phyloP scores from a whole-genome alignment of 2,797 vertebrate species.

The Scolopax bukidnonensis region DNA sequence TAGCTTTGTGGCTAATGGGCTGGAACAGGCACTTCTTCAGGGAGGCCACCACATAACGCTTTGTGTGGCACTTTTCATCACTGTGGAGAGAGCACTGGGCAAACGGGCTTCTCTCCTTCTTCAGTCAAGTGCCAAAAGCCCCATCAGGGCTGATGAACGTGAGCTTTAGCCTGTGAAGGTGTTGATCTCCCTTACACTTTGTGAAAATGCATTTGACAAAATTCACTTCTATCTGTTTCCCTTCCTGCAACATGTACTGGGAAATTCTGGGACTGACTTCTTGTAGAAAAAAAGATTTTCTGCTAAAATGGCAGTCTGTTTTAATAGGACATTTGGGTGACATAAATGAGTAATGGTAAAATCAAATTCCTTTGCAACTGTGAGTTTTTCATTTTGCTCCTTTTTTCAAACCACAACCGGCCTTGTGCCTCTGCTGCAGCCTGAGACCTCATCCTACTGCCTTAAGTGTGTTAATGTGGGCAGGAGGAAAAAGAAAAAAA shows the following conservation, averaged over 20 bases:
- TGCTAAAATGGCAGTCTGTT: rapidly evolving
- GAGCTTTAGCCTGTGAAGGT: background rate
- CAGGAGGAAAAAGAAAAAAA: background rate
- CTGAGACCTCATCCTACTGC: background rate
- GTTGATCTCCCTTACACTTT: rapidly evolving
- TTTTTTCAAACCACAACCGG: background rate
- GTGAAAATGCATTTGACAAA: background rate
- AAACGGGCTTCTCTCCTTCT: background rate
- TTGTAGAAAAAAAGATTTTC: background rate
- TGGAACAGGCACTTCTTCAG: background rate
- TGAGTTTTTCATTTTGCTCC: background rate
- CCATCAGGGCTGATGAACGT: background rate
- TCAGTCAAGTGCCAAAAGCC: background rate
- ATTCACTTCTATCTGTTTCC: background rate
- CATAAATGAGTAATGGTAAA: background rate
- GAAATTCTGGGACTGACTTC: background rate
- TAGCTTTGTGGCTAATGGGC: background rate
- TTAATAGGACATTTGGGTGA: background rate
- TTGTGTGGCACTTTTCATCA: background rate
- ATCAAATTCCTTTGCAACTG: background rate
- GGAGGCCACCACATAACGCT: background rate
- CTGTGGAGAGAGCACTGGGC: background rate
- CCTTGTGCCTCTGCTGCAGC: background rate
- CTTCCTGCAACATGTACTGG: background rate
- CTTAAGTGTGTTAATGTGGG: background rate